Base-by-base conservation (phyloP, 2,888 invertebrate species). In the Trissonchulus latispiculum region DNA sequence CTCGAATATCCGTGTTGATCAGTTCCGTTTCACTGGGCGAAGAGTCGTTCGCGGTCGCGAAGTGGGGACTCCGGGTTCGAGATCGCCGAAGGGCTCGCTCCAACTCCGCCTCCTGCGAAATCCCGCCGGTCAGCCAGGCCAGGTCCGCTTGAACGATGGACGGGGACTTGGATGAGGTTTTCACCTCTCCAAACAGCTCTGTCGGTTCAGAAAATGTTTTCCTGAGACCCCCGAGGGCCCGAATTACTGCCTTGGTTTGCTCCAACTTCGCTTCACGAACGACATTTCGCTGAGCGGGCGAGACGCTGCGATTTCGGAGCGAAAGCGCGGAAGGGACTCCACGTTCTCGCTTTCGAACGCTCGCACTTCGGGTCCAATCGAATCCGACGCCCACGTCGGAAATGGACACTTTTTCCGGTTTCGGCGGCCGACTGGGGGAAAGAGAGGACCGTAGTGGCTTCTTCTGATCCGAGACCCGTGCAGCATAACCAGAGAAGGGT, bases 1-100 rank as follows among this genome's bases (percentile, higher is more conserved):
- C 81, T 73, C 80, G 79, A 59, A 80, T 80, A 64, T 80, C 79
- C 3, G 80, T 79, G 36, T 75, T 78, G 74, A 79, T 76, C 62
- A 76, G 69, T 23, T 77, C 78, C 33, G 31, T 48, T 36, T 64
- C 67, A n/a, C 75, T 75, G 23, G 48, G 48, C 8, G 48, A 48
- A 8, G 48, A 15, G 23, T 48, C 48, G 23, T 23, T 23, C 8
- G 8, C 8, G 48, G 8, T 48, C n/a, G n/a, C n/a, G n/a, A n/a
- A n/a, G n/a, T n/a, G n/a, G n/a, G n/a, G n/a, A 23, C 48, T 48
- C 8, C 48, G 48, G 8, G 48, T 15, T 48, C 48, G 8, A 48
- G 48, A 23, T 23, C 48, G 8, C 23, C 48, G 48, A n/a, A n/a
- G n/a, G n/a, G n/a, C n/a, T n/a, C n/a, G n/a, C n/a, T n/a, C n/a